Conservation (phyloP, 1,140 invertebrate species). For the Akabosia matsudoensis region DNA sequence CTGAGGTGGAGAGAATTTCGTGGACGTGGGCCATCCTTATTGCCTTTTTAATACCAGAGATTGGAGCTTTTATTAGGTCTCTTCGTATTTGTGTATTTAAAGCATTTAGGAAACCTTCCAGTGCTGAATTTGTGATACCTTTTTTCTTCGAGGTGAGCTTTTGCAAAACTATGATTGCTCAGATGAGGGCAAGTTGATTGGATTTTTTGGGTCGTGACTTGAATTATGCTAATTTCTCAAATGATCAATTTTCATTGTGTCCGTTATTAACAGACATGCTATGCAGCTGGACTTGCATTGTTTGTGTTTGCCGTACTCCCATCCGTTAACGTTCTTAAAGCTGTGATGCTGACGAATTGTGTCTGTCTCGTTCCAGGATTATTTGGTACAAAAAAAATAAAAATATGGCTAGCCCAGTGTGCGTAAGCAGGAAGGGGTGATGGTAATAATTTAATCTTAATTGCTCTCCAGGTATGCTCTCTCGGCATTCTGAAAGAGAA, state of each 20-base stretch:
- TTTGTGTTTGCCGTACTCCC: slow-evolving; percentile 84
- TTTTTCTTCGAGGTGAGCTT: slow-evolving; percentile 66
- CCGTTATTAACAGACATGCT: slow-evolving; percentile 59
- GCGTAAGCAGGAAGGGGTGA: not conserved
- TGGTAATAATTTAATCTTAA: not conserved
- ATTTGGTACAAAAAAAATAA: too few species aligned
- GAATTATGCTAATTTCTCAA: not conserved
- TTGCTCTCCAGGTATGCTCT: slow-evolving; percentile 39
- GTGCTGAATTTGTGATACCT: slow-evolving; percentile 65
- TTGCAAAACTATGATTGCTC: not conserved
- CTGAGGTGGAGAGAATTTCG: slow-evolving; percentile 76
- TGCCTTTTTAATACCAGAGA: slow-evolving; percentile 78
- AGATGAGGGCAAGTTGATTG: not conserved
- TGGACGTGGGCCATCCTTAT: slow-evolving; percentile 93
- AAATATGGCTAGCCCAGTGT: too few species aligned
- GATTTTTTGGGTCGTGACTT: not conserved
- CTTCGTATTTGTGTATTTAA: slow-evolving; percentile 87
- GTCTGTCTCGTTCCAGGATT: slow-evolving; percentile 82
- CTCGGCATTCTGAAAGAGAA: slow-evolving; percentile 41
- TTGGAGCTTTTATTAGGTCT: slow-evolving; percentile 78
- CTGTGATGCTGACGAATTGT: slow-evolving; percentile 89
- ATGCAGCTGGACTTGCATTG: slow-evolving; percentile 77
- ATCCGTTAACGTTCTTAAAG: slow-evolving; percentile 84
- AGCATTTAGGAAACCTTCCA: slow-evolving; percentile 65
- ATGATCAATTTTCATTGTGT: not conserved